These are phyloP conservation scores for Hyles lineata DNA, from an alignment of 2,888 invertebrate genomes.

Conservation along the genomic window DNA sequence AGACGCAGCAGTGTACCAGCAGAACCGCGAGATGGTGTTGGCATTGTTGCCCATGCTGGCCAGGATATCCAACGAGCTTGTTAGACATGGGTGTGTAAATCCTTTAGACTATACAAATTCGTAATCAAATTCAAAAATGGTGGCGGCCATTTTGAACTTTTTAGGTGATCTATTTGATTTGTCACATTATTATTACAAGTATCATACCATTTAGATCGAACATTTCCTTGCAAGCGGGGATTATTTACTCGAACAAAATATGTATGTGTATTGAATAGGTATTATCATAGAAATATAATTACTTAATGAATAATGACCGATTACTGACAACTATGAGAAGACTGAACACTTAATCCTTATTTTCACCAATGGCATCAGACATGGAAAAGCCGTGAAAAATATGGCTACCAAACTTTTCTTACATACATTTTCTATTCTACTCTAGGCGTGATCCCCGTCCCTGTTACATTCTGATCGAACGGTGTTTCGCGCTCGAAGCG, in stretches of 20 bases:
- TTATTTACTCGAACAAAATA: too few relatives aligned
- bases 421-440: neutral
- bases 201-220: too few relatives aligned
- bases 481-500: conserved; percentile 60
- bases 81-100: conserved; percentile 60
- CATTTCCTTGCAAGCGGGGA: too few relatives aligned
- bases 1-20: conserved; percentile 67
- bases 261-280: too few relatives aligned
- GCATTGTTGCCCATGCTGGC: conserved; percentile 71
- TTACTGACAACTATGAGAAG: too few relatives aligned
- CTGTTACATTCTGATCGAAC: conserved; percentile 70
- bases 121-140: neutral
- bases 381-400: too few relatives aligned
- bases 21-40: conserved; percentile 58
- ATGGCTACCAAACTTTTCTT: neutral
- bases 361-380: too few relatives aligned
- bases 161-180: too few relatives aligned
- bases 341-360: too few relatives aligned
- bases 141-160: neutral
- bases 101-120: neutral
- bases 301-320: too few relatives aligned
- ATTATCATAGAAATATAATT: too few relatives aligned
- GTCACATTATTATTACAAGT: too few relatives aligned
- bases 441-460: conserved; percentile 71
- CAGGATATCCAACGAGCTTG: conserved; percentile 65